Percentiles rank a stretch among this genome's conserved stretches.
Conservation (phyloP, 2,888 invertebrate genomes). For the Ormyrus nitidulus region DNA sequence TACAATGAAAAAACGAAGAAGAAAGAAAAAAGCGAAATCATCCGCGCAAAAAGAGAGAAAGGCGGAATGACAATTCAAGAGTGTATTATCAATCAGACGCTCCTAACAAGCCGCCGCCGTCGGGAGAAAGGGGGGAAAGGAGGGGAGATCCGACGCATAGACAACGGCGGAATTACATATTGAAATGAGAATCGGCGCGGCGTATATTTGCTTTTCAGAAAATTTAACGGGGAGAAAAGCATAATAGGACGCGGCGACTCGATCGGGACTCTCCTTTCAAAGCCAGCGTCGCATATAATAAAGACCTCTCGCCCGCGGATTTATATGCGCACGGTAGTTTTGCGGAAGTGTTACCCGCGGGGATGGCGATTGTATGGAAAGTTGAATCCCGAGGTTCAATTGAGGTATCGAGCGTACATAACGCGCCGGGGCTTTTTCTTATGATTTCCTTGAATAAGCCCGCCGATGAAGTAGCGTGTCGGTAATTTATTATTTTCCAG, state of each 20-base stretch:
- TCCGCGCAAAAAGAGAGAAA: too few relatives aligned
- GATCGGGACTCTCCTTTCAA: not conserved
- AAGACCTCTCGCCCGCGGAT: not conserved
- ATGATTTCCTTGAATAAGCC: too few relatives aligned
- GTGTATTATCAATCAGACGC: conserved; percentile 28
- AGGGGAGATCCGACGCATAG: not conserved
- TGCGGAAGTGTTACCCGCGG: not conserved
- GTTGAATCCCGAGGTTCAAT: not conserved
- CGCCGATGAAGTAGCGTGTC: too few relatives aligned
- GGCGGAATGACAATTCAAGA: too few relatives aligned
- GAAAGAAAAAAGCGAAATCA: too few relatives aligned
- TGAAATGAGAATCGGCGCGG: conserved; percentile 5
- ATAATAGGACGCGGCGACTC: not conserved
- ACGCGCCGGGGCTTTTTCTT: too few relatives aligned
- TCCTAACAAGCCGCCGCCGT: conserved; percentile 6
- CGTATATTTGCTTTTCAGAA: conserved; percentile 5
- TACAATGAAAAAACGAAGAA: too few relatives aligned
- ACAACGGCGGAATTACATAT: conserved; percentile 11
- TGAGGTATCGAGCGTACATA: not conserved
- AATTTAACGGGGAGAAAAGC: conserved; percentile 8
- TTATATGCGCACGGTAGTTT: conserved; percentile 15
- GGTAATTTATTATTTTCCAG: too few relatives aligned
- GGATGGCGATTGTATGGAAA: not conserved
- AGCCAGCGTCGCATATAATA: not conserved
- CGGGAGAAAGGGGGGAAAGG: conserved; percentile 5